Evolutionary conservation across 2,888 invertebrate species (phyloP).

Genomic region (Mantis religiosa): DNA sequence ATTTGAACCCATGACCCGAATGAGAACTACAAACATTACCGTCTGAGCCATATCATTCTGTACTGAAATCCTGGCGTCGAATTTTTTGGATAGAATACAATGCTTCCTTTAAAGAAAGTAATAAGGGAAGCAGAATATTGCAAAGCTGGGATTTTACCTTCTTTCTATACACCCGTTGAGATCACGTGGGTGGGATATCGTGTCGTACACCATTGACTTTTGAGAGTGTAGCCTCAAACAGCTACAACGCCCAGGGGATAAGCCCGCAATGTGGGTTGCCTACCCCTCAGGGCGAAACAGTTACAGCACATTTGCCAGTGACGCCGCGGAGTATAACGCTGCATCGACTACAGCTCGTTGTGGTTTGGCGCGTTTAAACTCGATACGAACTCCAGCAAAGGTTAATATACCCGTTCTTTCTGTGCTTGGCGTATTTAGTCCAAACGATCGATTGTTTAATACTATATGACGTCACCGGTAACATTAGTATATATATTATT

Average conservation of each 20-base stretch:
- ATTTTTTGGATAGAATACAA: no score
- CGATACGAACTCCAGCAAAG: neutral
- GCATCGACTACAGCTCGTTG: neutral
- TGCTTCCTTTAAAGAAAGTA: no score
- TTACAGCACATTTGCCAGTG: neutral
- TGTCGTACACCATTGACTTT: neutral
- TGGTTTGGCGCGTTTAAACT: neutral
- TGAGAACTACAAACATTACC: no score
- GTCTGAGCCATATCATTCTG: no score
- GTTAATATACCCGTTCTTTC: no score
- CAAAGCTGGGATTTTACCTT: neutral
- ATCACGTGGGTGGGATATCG: neutral
- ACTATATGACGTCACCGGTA: no score
- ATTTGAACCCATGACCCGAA: no score
- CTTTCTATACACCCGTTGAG: neutral
- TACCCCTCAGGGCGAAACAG: neutral
- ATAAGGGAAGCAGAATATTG: no score
- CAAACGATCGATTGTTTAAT: no score
- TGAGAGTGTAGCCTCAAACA: neutral
- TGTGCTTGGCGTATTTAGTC: no score
- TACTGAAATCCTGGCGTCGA: no score
- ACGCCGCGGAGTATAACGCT: neutral
- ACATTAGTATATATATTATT: no score
- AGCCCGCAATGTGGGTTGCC: neutral
- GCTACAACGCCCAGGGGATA: neutral